Conservation (phyloP, 2,888 invertebrate species). For the Xanthostigma xanthostigma region DNA sequence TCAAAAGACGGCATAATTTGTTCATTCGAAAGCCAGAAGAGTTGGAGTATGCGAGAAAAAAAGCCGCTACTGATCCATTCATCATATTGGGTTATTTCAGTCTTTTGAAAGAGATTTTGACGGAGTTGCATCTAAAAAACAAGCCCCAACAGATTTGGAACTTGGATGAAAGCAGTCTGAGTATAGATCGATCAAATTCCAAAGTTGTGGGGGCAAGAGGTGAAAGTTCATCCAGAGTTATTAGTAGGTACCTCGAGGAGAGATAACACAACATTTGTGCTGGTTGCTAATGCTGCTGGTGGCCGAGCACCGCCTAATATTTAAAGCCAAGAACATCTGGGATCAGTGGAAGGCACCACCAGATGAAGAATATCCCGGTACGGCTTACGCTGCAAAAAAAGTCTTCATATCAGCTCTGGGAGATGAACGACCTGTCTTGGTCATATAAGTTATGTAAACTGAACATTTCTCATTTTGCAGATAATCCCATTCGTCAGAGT, state of each 20-base stretch:
- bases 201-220: constrained; percentile 14
- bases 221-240: no score
- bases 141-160: constrained; percentile 16
- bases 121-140: constrained; percentile 13
- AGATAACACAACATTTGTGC: constrained; percentile 1
- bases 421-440: constrained; percentile 2
- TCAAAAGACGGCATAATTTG: constrained; percentile 18
- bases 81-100: no score
- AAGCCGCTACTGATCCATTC: constrained; percentile 13
- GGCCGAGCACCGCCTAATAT: background rate
- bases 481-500: no score
- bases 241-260: constrained; percentile 1
- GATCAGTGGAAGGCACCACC: constrained; percentile 2
- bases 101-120: no score
- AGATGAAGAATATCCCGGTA: constrained; percentile 5
- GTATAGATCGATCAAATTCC: constrained; percentile 13
- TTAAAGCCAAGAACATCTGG: no score
- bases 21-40: constrained; percentile 21
- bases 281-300: constrained; percentile 1
- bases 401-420: constrained; percentile 4
- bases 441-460: no score
- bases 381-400: constrained; percentile 3
- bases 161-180: constrained; percentile 15
- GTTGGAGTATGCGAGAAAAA: constrained; percentile 17
- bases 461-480: no score